These are phyloP conservation scores for Cebidichthys violaceus DNA, from an alignment of 2,113 vertebrate genomes.

Conservation along the genomic window DNA sequence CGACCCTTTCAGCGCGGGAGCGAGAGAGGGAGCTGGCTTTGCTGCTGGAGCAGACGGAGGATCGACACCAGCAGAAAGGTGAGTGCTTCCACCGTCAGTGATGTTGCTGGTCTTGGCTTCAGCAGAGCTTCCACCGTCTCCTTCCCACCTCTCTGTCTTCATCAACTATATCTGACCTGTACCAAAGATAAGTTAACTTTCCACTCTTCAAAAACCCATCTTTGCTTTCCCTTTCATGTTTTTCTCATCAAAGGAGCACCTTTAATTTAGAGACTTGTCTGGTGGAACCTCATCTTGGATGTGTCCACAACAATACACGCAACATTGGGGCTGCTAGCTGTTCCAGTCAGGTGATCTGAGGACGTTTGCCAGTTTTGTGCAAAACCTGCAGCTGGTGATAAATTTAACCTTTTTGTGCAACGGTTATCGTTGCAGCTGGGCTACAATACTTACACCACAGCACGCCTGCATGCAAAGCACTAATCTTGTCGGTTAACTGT, in stretches of 20 bases:
- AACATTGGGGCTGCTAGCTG: too few species aligned
- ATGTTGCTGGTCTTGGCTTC: neutral
- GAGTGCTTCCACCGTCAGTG: constrained; percentile 64
- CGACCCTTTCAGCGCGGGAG: constrained; percentile 87
- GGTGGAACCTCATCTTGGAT: neutral
- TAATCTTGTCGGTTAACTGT: neutral
- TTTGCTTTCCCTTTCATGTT: neutral
- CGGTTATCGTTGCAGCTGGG: neutral
- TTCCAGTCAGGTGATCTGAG: too few species aligned
- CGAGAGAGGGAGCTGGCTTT: constrained; percentile 90
- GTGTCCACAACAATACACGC: neutral
- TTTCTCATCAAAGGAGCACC: neutral
- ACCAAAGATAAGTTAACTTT: neutral
- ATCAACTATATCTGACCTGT: neutral
- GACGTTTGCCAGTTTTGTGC: too few species aligned
- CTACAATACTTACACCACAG: neutral
- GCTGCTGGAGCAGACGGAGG: constrained; percentile 92
- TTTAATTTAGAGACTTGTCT: neutral
- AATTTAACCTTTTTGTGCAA: too few species aligned
- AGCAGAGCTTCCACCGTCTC: constrained; percentile 1
- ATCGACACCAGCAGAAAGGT: constrained; percentile 93
- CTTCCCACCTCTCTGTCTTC: neutral
- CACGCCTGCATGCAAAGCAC: neutral
- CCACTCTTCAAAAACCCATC: neutral
- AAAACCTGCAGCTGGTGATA: too few species aligned